Percentiles rank a stretch among this genome's conserved stretches.
phyloP scores from a whole-genome alignment of 2,888 invertebrate species.

The Acanthosepion lycidas region DNA sequence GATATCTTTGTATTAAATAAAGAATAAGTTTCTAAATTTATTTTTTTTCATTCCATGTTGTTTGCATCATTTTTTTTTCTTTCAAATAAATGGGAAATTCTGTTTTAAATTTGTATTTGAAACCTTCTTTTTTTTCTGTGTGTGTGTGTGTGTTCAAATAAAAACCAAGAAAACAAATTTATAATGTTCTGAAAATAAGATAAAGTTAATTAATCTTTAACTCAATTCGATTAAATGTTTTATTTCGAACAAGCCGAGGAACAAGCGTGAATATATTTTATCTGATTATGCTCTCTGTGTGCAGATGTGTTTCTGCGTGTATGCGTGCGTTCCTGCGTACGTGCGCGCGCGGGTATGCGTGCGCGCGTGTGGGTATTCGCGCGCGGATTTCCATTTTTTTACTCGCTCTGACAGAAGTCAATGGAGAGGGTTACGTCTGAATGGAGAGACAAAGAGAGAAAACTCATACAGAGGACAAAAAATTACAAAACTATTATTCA shows the following conservation, averaged over 20 bases:
- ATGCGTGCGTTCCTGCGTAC: neutral
- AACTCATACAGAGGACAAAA: too few species aligned
- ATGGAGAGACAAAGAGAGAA: too few species aligned
- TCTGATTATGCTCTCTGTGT: neutral
- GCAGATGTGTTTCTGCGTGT: neutral
- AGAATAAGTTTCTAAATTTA: neutral
- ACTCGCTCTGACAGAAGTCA: neutral
- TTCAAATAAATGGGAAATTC: neutral
- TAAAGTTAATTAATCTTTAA: conserved; percentile 33
- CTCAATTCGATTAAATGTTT: conserved; percentile 14
- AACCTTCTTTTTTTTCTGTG: neutral
- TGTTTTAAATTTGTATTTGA: neutral
- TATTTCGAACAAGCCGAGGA: neutral
- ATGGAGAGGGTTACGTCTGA: too few species aligned
- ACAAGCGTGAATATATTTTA: neutral
- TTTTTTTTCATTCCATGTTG: neutral
- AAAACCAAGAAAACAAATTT: neutral
- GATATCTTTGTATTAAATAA: neutral
- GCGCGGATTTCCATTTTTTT: neutral
- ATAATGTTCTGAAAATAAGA: neutral
- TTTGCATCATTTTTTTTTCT: neutral
- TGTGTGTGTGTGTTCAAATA: too few species aligned
- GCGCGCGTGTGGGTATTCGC: too few species aligned
- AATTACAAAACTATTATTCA: too few species aligned
- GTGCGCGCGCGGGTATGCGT: too few species aligned